phyloP scores from a whole-genome alignment of 2,113 vertebrate genomes.

The Megaceryle maxima region DNA sequence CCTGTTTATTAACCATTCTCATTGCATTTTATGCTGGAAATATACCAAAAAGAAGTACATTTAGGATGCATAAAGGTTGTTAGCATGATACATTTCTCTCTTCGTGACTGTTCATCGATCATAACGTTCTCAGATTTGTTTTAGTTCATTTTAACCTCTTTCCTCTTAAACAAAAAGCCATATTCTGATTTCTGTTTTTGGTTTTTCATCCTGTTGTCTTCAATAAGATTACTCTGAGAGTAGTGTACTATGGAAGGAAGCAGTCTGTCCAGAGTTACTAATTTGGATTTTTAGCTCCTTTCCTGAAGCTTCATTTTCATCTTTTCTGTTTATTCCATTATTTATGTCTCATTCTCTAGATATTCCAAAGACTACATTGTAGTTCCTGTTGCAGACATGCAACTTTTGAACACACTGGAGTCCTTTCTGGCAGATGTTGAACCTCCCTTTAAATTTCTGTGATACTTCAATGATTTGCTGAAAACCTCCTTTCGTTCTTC shows the following conservation, averaged over 20 bases:
- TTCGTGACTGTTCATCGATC: not conserved
- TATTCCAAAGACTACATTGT: not conserved
- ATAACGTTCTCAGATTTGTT: not conserved
- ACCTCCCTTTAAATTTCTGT: not conserved
- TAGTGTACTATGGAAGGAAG: not conserved
- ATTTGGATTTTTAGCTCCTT: not conserved
- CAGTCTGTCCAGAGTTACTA: not conserved
- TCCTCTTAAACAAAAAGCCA: not conserved
- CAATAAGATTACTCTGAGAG: not conserved
- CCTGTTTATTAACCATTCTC: not conserved
- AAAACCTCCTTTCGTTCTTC: not conserved
- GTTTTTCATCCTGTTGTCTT: not conserved
- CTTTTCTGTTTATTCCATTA: constrained; percentile 32
- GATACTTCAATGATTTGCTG: not conserved
- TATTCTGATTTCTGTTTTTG: not conserved
- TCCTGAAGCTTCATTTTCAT: not conserved
- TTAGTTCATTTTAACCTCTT: not conserved
- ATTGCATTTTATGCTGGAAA: not conserved
- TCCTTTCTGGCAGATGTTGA: not conserved
- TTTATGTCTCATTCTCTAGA: constrained; percentile 4
- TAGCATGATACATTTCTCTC: not conserved
- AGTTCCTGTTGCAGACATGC: not conserved
- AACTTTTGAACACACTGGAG: not conserved
- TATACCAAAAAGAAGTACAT: not conserved
- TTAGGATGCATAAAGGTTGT: not conserved